phyloP scores from a whole-genome alignment of 2,113 vertebrate species.

The Psittacula cyanocephala region DNA sequence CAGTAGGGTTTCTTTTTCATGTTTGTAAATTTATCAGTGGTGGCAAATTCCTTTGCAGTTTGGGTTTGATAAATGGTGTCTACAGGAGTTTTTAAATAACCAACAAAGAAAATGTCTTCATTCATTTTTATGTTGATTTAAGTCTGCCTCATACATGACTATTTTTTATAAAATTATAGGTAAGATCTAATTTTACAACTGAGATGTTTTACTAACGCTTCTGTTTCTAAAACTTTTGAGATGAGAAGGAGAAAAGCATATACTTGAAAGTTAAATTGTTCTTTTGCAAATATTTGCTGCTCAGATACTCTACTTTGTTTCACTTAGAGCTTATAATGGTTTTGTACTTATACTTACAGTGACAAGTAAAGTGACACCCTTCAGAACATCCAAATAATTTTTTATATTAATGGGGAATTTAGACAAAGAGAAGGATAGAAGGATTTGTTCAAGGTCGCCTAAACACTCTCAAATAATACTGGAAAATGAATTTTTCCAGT shows the following conservation, averaged over 20 bases:
- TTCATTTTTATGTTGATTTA: neutral
- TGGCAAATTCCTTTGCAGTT: neutral
- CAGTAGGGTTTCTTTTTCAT: no score
- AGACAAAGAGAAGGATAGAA: conserved; percentile 2
- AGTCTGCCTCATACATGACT: neutral
- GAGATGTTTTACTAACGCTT: neutral
- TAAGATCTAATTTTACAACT: neutral
- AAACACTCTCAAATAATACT: conserved; percentile 25
- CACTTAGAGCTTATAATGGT: neutral
- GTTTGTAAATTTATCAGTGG: neutral
- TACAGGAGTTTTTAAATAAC: neutral
- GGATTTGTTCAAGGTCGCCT: conserved; percentile 43
- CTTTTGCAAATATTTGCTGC: neutral
- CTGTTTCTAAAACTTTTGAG: neutral
- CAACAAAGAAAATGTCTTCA: neutral
- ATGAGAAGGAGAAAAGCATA: neutral
- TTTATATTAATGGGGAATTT: conserved; percentile 13
- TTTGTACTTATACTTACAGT: neutral
- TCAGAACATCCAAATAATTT: neutral
- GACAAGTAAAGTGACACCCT: neutral
- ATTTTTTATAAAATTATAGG: neutral
- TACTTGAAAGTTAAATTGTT: neutral
- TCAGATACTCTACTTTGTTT: neutral
- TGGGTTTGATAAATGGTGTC: neutral
- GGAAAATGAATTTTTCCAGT: conserved; percentile 44